These are phyloP conservation scores for Rhea pennata DNA, from an alignment of 2,113 vertebrate genomes.

Conservation along the genomic window DNA sequence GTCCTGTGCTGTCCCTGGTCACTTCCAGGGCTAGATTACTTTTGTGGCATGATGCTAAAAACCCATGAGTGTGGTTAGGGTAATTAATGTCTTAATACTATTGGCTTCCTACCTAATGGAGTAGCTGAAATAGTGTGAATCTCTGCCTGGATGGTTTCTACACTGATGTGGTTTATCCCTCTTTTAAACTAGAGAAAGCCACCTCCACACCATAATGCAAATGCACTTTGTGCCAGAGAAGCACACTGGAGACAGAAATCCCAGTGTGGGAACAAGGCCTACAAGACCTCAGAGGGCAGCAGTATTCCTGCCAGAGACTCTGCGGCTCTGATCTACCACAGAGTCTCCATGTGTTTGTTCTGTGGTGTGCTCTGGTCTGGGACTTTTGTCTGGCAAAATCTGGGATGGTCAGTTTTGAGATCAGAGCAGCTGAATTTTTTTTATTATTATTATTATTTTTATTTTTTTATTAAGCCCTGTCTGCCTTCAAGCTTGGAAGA, in stretches of 20 bases:
- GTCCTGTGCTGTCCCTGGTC: background rate
- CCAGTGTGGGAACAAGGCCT: accelerated
- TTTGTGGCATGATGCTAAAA: background rate
- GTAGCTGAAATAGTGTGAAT: background rate
- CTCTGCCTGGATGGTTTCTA: background rate
- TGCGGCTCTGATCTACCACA: background rate
- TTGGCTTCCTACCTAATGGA: background rate
- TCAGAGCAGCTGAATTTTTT: background rate
- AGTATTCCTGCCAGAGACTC: accelerated
- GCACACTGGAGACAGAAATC: background rate
- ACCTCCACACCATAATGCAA: background rate
- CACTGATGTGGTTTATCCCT: background rate
- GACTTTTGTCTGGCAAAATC: background rate
- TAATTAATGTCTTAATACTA: background rate
- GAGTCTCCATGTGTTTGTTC: background rate
- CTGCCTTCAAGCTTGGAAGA: background rate
- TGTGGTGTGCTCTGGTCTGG: background rate
- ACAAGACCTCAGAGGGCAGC: accelerated
- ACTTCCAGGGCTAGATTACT: background rate
- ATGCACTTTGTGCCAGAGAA: background rate
- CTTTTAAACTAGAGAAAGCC: background rate
- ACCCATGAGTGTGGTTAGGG: background rate
- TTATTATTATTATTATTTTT: too few species aligned
- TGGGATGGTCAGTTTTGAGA: background rate
- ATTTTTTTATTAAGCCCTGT: background rate